These are phyloP conservation scores for Dasypus novemcinctus DNA, from an alignment of 2,113 vertebrate species.

Conservation along the genomic window DNA sequence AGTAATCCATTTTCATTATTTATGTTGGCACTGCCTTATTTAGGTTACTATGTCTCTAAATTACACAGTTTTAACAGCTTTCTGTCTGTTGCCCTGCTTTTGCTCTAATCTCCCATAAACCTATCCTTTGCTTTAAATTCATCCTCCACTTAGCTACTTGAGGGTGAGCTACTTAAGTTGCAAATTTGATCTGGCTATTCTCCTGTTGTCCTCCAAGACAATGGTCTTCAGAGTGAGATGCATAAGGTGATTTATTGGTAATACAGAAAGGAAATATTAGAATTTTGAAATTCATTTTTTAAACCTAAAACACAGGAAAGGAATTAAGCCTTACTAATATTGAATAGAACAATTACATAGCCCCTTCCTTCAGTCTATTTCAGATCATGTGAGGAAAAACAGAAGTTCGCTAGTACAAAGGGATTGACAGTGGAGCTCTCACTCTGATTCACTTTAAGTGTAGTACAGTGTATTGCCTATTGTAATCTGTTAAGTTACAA, in stretches of 20 bases:
- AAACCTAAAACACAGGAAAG: neutral
- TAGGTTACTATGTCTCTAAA: neutral
- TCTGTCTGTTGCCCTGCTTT: neutral
- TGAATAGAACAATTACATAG: neutral
- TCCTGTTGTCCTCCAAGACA: neutral
- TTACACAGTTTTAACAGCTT: neutral
- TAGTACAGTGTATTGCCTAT: neutral
- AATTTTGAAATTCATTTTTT: slow-evolving; percentile 1
- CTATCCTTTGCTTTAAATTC: neutral
- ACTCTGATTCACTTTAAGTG: neutral
- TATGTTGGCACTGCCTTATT: neutral
- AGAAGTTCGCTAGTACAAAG: neutral
- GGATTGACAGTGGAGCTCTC: neutral
- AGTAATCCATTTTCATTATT: neutral
- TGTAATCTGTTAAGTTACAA: neutral
- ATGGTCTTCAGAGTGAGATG: neutral
- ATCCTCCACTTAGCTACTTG: neutral
- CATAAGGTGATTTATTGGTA: neutral
- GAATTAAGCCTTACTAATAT: neutral
- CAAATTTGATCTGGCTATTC: neutral
- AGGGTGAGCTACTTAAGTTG: neutral
- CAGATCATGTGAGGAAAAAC: neutral
- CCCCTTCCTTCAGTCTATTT: neutral
- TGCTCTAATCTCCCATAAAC: neutral
- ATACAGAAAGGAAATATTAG: neutral